Evolutionary conservation across 2,113 vertebrate genomes (phyloP).

Genomic region (Forbesichthys agassizii): DNA sequence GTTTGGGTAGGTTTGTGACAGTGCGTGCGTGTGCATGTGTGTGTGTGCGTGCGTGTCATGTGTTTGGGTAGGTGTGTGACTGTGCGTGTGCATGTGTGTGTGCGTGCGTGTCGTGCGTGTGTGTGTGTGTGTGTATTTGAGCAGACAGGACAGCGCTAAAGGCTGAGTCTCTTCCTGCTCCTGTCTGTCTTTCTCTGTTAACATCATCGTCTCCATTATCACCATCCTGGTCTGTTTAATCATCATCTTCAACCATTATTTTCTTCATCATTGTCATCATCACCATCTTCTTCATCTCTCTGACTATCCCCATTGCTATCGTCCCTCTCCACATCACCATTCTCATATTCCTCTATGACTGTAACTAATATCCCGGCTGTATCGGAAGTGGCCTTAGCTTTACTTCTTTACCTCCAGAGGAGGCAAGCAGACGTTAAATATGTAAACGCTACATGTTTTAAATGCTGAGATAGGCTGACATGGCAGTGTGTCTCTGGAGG

Average conservation of each 20-base stretch:
- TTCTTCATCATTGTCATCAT: neutral
- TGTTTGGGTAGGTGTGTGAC: neutral
- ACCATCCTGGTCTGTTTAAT: too few relatives aligned
- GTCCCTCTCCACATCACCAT: slow-evolving; percentile 20
- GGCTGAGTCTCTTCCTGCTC: slow-evolving; percentile 40
- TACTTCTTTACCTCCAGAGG: slow-evolving; percentile 17
- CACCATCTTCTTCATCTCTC: neutral
- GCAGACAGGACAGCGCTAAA: slow-evolving; percentile 45
- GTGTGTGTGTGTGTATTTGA: slow-evolving; percentile 28
- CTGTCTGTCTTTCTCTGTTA: neutral
- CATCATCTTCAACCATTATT: too few relatives aligned
- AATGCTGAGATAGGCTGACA: slow-evolving; percentile 60
- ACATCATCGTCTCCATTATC: neutral
- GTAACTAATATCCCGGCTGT: slow-evolving; percentile 28
- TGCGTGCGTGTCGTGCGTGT: slow-evolving; percentile 37
- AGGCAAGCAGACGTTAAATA: slow-evolving; percentile 65
- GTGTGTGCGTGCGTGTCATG: neutral
- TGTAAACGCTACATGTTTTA: slow-evolving; percentile 72
- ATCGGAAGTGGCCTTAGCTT: slow-evolving; percentile 39
- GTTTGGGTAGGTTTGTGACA: neutral
- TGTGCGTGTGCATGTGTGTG: slow-evolving; percentile 34
- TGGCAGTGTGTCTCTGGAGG: slow-evolving; percentile 51
- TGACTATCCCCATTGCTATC: slow-evolving; percentile 27
- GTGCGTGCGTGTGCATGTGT: neutral
- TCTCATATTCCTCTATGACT: slow-evolving; percentile 11